phyloP scores from a whole-genome alignment of 2,797 vertebrate genomes.

The Melanotaenia boesemani region DNA sequence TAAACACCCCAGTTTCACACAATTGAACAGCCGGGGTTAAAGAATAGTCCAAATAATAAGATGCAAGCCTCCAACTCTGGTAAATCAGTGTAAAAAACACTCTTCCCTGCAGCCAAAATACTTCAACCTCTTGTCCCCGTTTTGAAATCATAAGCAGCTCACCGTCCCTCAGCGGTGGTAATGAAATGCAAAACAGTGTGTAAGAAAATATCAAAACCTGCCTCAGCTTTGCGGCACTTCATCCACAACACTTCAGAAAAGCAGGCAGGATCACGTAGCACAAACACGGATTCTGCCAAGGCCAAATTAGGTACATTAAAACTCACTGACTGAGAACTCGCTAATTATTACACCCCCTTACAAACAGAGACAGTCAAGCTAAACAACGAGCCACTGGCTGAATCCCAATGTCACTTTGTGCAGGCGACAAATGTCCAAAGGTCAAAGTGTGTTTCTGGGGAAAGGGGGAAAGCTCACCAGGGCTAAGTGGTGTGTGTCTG shows the following conservation, averaged over 20 bases:
- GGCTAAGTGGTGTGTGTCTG: slow-evolving; percentile 69
- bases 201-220: slow-evolving; percentile 63
- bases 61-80: slow-evolving; percentile 80
- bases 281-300: slow-evolving; percentile 79
- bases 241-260: slow-evolving; percentile 72
- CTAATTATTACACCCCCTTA: slow-evolving; percentile 86
- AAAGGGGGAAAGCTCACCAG: slow-evolving; percentile 72
- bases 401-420: slow-evolving; percentile 85
- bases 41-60: slow-evolving; percentile 86
- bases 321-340: slow-evolving; percentile 77
- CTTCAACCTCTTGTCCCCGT: slow-evolving; percentile 78
- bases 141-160: slow-evolving; percentile 80
- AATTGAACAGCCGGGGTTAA: slow-evolving; percentile 84
- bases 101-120: slow-evolving; percentile 82
- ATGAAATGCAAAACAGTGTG: slow-evolving; percentile 81
- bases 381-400: slow-evolving; percentile 66
- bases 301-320: slow-evolving; percentile 80
- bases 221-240: slow-evolving; percentile 50
- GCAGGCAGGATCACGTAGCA: slow-evolving; percentile 73
- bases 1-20: slow-evolving; percentile 80
- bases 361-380: slow-evolving; percentile 73
- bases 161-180: slow-evolving; percentile 69
- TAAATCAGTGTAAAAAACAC: slow-evolving; percentile 84
- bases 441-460: slow-evolving; percentile 82
- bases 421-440: slow-evolving; percentile 88